Evolutionary conservation across 2,888 invertebrate species (phyloP).

Genomic region (Drosophila antonietae): DNA sequence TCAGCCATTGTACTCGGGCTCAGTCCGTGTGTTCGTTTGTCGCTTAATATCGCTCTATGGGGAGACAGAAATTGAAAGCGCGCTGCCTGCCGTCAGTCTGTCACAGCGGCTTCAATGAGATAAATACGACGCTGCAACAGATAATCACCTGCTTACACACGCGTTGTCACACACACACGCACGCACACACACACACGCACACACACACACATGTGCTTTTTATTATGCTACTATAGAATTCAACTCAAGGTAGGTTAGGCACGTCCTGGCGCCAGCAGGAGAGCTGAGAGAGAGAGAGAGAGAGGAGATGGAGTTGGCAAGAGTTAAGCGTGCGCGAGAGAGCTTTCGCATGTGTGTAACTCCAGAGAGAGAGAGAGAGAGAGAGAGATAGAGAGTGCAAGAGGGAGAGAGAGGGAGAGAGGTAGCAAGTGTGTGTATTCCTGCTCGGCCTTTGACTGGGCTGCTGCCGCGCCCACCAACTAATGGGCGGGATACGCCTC

Average conservation of each 20-base stretch:
- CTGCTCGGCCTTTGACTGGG: slow-evolving; percentile 41
- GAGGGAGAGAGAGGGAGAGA: slow-evolving; percentile 5
- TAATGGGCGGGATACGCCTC: slow-evolving; percentile 26
- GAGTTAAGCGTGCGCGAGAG: slow-evolving; percentile 41
- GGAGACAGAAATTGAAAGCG: slow-evolving; percentile 45
- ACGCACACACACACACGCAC: slow-evolving; percentile 17
- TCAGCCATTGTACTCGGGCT: slow-evolving; percentile 37
- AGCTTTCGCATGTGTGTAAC: slow-evolving; percentile 16
- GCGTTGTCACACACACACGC: slow-evolving; percentile 39
- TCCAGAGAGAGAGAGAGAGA: slow-evolving; percentile 20
- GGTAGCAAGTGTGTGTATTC: slow-evolving; percentile 8
- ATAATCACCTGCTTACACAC: slow-evolving; percentile 77
- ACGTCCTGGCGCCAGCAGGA: slow-evolving; percentile 54
- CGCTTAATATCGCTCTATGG: slow-evolving; percentile 36
- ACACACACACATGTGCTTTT: slow-evolving; percentile 27
- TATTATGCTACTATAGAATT: slow-evolving; percentile 71
- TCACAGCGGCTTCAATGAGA: slow-evolving; percentile 65
- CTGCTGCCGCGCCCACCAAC: slow-evolving; percentile 71
- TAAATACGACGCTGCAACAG: slow-evolving; percentile 79
- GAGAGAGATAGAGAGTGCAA: background rate
- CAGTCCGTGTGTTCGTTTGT: slow-evolving; percentile 13
- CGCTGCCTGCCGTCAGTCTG: slow-evolving; percentile 32
- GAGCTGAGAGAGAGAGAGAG: background rate
- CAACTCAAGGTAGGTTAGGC: slow-evolving; percentile 81
- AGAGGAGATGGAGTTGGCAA: slow-evolving; percentile 4